Evolutionary conservation across 2,797 vertebrate species (phyloP).

Genomic region (Alosa sapidissima): DNA sequence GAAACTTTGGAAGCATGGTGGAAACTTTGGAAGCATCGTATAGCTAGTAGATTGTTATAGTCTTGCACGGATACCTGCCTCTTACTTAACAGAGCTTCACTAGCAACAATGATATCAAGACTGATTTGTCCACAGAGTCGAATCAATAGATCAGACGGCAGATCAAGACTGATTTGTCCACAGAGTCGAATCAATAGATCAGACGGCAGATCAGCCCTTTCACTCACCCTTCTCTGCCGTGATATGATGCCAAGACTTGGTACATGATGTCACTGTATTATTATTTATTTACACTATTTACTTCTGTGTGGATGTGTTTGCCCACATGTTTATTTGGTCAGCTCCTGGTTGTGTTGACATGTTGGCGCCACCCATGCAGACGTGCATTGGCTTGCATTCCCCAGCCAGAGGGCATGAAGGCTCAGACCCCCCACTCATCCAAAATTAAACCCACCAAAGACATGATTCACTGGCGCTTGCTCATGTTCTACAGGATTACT

Average conservation of each 20-base stretch:
- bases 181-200: not conserved
- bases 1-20: not conserved
- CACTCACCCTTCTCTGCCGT: too few species aligned
- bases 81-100: not conserved
- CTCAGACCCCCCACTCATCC: not conserved
- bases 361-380: not conserved
- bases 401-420: not conserved
- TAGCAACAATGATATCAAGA: not conserved
- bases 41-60: not conserved
- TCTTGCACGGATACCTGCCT: not conserved
- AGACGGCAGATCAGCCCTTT: not conserved
- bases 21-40: not conserved
- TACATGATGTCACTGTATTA: not conserved
- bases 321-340: not conserved
- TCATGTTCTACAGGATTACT: not conserved
- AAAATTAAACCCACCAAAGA: not conserved
- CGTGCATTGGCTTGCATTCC: not conserved
- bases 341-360: not conserved
- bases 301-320: not conserved
- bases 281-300: not conserved
- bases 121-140: not conserved
- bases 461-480: not conserved
- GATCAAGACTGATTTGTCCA: too few species aligned
- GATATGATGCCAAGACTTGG: too few species aligned
- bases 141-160: too few species aligned